These are phyloP conservation scores for Patella depressa DNA, from an alignment of 2,888 invertebrate species.

Conservation along the genomic window DNA sequence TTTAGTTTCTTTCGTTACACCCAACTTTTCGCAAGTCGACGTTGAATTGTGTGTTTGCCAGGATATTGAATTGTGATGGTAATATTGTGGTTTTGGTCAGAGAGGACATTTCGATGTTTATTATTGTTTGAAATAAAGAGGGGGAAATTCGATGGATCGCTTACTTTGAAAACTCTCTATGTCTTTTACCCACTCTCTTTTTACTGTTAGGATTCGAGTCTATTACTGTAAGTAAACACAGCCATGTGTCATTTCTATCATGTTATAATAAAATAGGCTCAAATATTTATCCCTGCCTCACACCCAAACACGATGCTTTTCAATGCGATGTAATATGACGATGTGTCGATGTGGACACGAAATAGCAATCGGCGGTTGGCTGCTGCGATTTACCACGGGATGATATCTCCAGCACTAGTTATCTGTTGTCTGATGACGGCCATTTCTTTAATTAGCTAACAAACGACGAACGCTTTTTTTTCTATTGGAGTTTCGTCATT, in stretches of 20 bases:
- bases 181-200: no score
- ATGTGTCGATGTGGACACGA: not conserved
- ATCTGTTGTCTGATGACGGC: no score
- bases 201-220: not conserved
- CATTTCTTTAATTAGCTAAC: no score
- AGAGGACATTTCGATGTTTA: not conserved
- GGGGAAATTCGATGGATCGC: not conserved
- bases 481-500: no score
- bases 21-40: not conserved
- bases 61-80: not conserved
- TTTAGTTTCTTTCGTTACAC: not conserved
- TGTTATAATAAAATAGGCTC: not conserved
- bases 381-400: no score
- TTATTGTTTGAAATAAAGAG: not conserved
- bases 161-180: no score
- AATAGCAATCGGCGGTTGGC: no score
- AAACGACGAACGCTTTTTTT: no score
- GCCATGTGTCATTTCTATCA: not conserved
- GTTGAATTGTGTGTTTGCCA: conserved; percentile 12
- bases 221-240: not conserved
- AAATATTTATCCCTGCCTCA: conserved; percentile 4
- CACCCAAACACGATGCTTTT: conserved; percentile 1
- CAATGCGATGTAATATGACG: not conserved
- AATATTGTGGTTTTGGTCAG: not conserved
- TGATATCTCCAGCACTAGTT: no score